phyloP scores from a whole-genome alignment of 2,113 vertebrate genomes.

The Camelus dromedarius region DNA sequence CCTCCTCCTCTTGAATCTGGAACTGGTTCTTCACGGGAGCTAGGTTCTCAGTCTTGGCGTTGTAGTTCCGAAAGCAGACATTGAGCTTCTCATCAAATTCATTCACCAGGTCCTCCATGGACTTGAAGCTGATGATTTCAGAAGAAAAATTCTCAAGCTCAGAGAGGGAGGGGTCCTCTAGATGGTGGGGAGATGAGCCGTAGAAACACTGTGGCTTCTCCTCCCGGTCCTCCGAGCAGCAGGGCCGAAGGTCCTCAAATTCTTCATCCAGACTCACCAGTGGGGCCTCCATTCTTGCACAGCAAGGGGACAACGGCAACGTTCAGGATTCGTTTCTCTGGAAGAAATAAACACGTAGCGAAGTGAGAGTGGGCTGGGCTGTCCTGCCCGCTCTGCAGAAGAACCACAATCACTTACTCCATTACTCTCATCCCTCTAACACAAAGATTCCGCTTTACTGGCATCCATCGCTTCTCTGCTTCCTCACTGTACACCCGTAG shows the following conservation, averaged over 20 bases:
- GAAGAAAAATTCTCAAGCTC: slow-evolving; percentile 96
- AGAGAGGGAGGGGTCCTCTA: slow-evolving; percentile 95
- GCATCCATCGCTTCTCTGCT: not conserved
- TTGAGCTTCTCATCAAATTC: slow-evolving; percentile 97
- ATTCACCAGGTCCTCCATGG: slow-evolving; percentile 97
- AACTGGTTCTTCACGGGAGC: slow-evolving; percentile 94
- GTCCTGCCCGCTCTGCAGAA: not conserved
- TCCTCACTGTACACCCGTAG: not conserved
- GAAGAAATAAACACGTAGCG: slow-evolving; percentile 40
- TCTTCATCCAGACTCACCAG: slow-evolving; percentile 96
- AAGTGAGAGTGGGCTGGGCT: not conserved
- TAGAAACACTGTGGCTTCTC: slow-evolving; percentile 85
- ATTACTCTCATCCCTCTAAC: not conserved
- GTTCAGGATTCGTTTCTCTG: slow-evolving; percentile 54
- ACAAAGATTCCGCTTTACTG: not conserved
- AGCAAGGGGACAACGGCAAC: not conserved
- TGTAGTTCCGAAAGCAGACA: slow-evolving; percentile 97
- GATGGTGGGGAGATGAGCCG: slow-evolving; percentile 85
- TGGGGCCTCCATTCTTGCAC: slow-evolving; percentile 93
- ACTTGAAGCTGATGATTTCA: slow-evolving; percentile 98
- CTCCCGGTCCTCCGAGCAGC: slow-evolving; percentile 89
- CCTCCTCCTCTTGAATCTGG: slow-evolving; percentile 93
- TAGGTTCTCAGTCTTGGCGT: slow-evolving; percentile 94
- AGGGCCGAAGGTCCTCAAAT: slow-evolving; percentile 94
- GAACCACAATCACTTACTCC: not conserved